phyloP scores from a whole-genome alignment of 2,888 invertebrate species.

The Andricus curvator region DNA sequence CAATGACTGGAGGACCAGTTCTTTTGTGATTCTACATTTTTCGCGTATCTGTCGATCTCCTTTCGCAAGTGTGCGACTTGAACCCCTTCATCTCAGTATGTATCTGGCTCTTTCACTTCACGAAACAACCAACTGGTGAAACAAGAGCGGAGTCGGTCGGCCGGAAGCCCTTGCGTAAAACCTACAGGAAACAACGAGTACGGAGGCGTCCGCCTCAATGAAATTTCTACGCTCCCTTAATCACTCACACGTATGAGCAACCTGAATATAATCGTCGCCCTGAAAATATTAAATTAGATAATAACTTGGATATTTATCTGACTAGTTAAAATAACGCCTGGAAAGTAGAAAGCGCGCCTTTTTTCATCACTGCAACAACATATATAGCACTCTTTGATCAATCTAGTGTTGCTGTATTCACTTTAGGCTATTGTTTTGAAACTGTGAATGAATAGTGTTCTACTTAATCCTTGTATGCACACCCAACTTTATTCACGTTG shows the following conservation, averaged over 20 bases:
- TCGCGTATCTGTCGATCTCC: constrained; percentile 16
- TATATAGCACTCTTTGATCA: constrained; percentile 25
- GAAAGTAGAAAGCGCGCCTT: constrained; percentile 27
- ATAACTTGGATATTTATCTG: constrained; percentile 25
- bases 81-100: constrained; percentile 18
- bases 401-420: constrained; percentile 29
- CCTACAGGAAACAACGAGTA: constrained; percentile 54
- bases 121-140: constrained; percentile 55
- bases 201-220: constrained; percentile 53
- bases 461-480: background rate
- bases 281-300: constrained; percentile 34
- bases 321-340: constrained; percentile 6
- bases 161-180: constrained; percentile 60
- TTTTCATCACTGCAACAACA: constrained; percentile 32
- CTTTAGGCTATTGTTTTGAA: constrained; percentile 24
- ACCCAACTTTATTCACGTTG: too few relatives aligned
- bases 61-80: constrained; percentile 26
- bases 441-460: constrained; percentile 18
- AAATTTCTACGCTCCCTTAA: constrained; percentile 52
- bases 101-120: constrained; percentile 53
- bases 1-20: constrained; percentile 19
- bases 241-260: constrained; percentile 49
- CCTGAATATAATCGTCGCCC: constrained; percentile 20
- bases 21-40: constrained; percentile 10
- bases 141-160: constrained; percentile 55